Evolutionary conservation across 2,113 vertebrate species (phyloP), one percentile per base, ranked within the genome.

Genomic region (Epinephelus fuscoguttatus): DNA sequence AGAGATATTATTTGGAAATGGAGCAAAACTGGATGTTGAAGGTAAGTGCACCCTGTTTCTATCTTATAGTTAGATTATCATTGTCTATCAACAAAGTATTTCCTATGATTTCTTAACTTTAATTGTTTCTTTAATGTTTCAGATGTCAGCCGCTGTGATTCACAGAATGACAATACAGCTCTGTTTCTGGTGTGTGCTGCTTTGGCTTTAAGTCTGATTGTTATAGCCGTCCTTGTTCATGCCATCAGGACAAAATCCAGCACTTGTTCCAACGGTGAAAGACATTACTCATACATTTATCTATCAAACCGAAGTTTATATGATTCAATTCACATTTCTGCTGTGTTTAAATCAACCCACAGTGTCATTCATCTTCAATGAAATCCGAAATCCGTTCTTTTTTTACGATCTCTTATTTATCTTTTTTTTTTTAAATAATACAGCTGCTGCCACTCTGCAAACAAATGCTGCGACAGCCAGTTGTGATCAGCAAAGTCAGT

Each of bases 311-410:
- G 17, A 62, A 37, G 19, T 4, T 23, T 37, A 30, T 5, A 63
- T 40, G 0, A n/a, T 40, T 40, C 18, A 30, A 12, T 14, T 66
- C 7, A 40, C 12, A 3, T 13, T 21, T 40, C 7, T 42, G 18
- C 17, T 63, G 4, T 50, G 6, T 40, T 12, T 15, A 21, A 27
- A 18, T 0, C 13, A 57, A 7, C 0, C 0, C 3, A 2, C 19
- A 14, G 2, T 0, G 21, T 33, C 5, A 5, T 0, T 30, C 0
- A 68, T 1, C 0, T 15, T 14, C 33, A 0, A 2, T 37, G 4
- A 19, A 4, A 12, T 27, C 27, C 13, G 10, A 57, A 56, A 56
- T n/a, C 6, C 21, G 23, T 21, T 2, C 3, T 55, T 42, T 42
- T 42, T 9, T 42, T 42, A 27, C 2, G 10, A 8, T 55, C 2